phyloP scores from a whole-genome alignment of 1,140 invertebrate species.

The Anadara kagoshimensis region DNA sequence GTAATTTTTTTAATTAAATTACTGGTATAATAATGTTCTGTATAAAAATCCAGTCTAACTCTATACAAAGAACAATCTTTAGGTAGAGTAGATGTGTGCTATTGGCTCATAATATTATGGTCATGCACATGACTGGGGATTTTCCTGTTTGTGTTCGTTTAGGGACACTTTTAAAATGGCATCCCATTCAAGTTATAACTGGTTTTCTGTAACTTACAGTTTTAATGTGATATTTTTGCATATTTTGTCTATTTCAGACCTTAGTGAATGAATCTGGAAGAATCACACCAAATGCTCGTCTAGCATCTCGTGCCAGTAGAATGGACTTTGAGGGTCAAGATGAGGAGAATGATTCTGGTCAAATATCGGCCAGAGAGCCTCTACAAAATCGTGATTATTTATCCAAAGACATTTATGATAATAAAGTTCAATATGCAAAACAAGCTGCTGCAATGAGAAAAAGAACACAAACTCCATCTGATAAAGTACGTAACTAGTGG shows the following conservation, averaged over 20 bases:
- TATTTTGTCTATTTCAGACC: conserved; percentile 35
- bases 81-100: no score
- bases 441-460: conserved; percentile 49
- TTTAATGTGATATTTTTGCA: no score
- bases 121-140: no score
- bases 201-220: no score
- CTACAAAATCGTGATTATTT: conserved; percentile 46
- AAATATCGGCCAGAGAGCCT: conserved; percentile 51
- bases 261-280: conserved; percentile 53
- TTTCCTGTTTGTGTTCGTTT: no score
- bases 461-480: conserved; percentile 56
- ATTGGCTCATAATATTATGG: no score
- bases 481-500: conserved; percentile 46
- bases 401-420: conserved; percentile 42
- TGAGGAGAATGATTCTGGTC: conserved; percentile 44
- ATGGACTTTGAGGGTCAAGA: conserved; percentile 44
- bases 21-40: no score
- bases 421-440: conserved; percentile 47
- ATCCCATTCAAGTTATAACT: no score
- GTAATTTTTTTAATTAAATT: no score
- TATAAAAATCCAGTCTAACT: no score
- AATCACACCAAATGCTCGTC: conserved; percentile 45
- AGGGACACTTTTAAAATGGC: no score
- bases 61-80: no score
- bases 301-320: conserved; percentile 49